Base-by-base conservation (phyloP, 2,797 vertebrate species). In the Tadarida brasiliensis region DNA sequence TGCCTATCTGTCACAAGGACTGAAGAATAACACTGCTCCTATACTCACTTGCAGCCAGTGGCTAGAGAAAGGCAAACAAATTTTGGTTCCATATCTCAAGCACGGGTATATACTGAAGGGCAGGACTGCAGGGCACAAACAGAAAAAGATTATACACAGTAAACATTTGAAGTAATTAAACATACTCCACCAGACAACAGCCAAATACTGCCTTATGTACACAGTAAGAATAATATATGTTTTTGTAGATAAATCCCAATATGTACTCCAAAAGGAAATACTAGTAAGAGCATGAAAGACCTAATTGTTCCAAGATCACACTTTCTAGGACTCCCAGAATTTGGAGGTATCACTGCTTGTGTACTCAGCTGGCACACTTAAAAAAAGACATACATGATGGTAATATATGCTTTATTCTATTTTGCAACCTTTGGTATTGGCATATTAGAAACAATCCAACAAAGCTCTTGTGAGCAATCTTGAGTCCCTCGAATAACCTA, bases 151-250 rank as follows among this genome's bases (percentile, higher is more conserved):
- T 51, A 15, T 56, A 78, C 94, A 93, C 73, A 85, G 30, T 82
- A 67, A 97, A 96, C 94, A 92, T 44, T 87, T 51, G 67, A 65
- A 97, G 90, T 91, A 97, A 97, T 88, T 91, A 95, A 98, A 97
- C 87, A 96, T 92, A 96, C 83, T n/a, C 47, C 80, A 86, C 19
- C 51, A 94, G 97, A 94, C 92, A 91, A 56, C 61, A 96, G 98
- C 98, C 98, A 99, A 99, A 99, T 99, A 99, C 99, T 99, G 99
- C 98, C 98, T 96, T 99, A 98, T 98, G 98, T 98, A 98, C 98
- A 99, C 98, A 98, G 99, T 97, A 98, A 98, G 98, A 99, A 99
- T 98, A 99, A 99, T 98, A 88, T 28, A 97, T 95, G 35, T 94
- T 98, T 96, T 96, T 97, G 98, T 97, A 98, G 98, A 98, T 98